Evolutionary conservation across 2,113 vertebrate genomes (phyloP).

Genomic region (Toxostoma redivivum): DNA sequence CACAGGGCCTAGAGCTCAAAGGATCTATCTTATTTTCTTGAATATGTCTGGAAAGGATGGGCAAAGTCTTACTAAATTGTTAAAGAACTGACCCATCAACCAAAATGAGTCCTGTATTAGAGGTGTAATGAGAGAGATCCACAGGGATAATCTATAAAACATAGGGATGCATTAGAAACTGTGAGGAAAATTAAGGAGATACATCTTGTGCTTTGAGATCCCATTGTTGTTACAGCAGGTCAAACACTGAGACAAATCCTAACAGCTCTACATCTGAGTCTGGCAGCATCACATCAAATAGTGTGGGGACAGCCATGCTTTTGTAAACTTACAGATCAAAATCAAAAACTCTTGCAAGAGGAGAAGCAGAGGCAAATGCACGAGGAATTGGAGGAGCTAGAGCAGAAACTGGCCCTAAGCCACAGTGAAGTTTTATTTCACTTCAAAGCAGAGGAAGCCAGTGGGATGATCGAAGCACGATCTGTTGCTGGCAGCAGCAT

Average conservation of each 20-base stretch:
- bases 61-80: not conserved
- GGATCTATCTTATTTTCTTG: not conserved
- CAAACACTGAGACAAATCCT: not conserved
- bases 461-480: not conserved
- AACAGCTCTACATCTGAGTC: not conserved
- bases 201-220: not conserved
- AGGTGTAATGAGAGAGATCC: not conserved
- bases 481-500: not conserved
- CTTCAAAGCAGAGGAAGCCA: not conserved
- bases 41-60: not conserved
- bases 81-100: not conserved
- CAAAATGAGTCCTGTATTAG: not conserved
- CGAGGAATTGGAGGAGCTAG: not conserved
- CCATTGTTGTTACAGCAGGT: not conserved
- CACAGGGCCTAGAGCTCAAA: not conserved
- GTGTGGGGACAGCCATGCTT: accelerated
- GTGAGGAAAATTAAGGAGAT: not conserved
- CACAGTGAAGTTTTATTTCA: not conserved
- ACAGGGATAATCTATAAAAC: not conserved
- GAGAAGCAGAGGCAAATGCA: not conserved
- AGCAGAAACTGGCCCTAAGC: constrained; percentile 11
- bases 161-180: not conserved
- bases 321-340: not conserved
- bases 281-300: not conserved
- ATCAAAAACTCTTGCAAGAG: not conserved